Base-by-base conservation (phyloP, 1,140 invertebrate genomes). In the Formica selysi region DNA sequence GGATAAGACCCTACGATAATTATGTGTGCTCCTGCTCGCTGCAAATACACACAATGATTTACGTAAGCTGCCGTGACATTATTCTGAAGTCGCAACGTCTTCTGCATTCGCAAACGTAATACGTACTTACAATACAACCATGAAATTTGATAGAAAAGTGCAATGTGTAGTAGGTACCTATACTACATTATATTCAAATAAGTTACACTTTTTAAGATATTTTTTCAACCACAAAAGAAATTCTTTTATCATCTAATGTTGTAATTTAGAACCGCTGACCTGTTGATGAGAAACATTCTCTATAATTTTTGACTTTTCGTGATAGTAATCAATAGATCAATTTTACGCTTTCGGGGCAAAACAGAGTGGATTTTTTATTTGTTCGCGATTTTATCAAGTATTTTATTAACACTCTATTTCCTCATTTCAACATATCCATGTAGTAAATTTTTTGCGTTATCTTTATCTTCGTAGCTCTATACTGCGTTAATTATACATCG, bases 1-100 rank as follows among this genome's bases (percentile, higher is more conserved):
- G 54, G 68, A 61, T 73, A 26, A 74, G 38, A 48, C 38, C 38
- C 68, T 74, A 36, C 29, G 54, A 61, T 83, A 83, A 83, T 83
- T 83, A 83, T 41, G 38, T 41, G 38, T 44, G 48, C 48, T 70
- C 36, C 22, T 80, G 54, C 36, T 44, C 32, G 26, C 26, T 5
- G 19, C 13, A 19, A 73, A 83, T 61, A 26, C 62, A 83, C n/a
- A 83, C 38, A 74, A 83, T 61, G 54, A 62, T 83, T 74, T 83
- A 83, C 68, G 79, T 61, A 83, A 81, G 38, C 51, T 16, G 29
- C 29, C 54, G 68, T 62, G 79, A 83, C 79, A 83, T 54, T 83
- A 44, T 83, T 83, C 38, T 83, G 13, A 59, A 70, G 65, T 73
- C 36, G 36, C 38, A 22, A 73, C 26, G 13, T 73, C 67, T 81